Evolutionary conservation across 2,888 invertebrate genomes (phyloP).

Genomic region (Drosophila acutilabella): DNA sequence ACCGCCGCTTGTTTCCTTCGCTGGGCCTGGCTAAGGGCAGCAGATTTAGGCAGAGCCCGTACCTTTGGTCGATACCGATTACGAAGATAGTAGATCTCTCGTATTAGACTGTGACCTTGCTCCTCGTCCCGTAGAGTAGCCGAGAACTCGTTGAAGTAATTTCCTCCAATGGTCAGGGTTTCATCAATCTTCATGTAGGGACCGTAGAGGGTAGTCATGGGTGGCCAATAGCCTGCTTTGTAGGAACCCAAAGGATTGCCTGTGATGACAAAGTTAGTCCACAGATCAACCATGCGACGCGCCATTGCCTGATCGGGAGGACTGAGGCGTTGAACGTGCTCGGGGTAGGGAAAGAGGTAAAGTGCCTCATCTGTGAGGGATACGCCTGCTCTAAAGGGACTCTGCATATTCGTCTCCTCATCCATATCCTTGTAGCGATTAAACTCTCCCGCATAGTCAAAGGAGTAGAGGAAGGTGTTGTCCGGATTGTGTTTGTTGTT

Average conservation of each 20-base stretch:
- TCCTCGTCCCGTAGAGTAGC: slow-evolving; percentile 81
- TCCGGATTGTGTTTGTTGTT: slow-evolving; percentile 83
- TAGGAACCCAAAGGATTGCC: slow-evolving; percentile 81
- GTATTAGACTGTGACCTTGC: slow-evolving; percentile 71
- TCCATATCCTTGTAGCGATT: slow-evolving; percentile 84
- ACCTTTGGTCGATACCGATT: slow-evolving; percentile 53
- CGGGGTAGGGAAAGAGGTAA: slow-evolving; percentile 86
- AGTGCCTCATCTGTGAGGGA: slow-evolving; percentile 87
- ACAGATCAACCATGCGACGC: slow-evolving; percentile 85
- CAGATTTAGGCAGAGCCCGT: slow-evolving; percentile 25
- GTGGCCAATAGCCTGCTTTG: slow-evolving; percentile 82
- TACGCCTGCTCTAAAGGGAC: slow-evolving; percentile 86
- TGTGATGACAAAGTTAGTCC: slow-evolving; percentile 84
- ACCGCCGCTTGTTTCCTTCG: slow-evolving; percentile 46
- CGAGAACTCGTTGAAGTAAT: slow-evolving; percentile 83
- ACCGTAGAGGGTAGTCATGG: slow-evolving; percentile 83
- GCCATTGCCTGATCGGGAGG: slow-evolving; percentile 84
- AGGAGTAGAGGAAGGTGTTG: slow-evolving; percentile 86
- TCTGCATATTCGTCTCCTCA: slow-evolving; percentile 83
- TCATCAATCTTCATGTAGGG: slow-evolving; percentile 84
- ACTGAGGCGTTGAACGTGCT: slow-evolving; percentile 81
- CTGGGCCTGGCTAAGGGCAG: slow-evolving; percentile 19
- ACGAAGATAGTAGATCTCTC: slow-evolving; percentile 77
- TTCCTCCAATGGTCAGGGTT: slow-evolving; percentile 79
- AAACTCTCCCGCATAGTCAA: slow-evolving; percentile 85